phyloP scores from a whole-genome alignment of 2,113 vertebrate genomes.

The Plestiodon gilberti region DNA sequence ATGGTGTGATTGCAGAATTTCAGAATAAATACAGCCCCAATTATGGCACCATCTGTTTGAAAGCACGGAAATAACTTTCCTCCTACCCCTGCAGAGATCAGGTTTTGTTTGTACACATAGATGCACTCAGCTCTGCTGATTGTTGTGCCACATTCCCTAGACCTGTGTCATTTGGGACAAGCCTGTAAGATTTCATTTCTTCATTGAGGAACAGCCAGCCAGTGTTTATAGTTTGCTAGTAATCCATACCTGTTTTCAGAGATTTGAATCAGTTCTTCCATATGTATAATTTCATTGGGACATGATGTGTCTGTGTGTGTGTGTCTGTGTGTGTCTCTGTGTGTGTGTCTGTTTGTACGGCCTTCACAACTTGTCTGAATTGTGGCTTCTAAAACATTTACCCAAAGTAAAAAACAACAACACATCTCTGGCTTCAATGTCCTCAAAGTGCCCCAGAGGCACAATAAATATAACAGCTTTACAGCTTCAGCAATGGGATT shows the following conservation, averaged over 20 bases:
- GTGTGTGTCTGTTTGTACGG: background rate
- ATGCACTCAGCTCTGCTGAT: too few species aligned
- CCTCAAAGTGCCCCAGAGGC: background rate
- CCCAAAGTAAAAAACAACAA: background rate
- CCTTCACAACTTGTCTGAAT: background rate
- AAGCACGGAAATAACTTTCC: background rate
- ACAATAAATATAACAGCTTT: background rate
- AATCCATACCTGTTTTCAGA: background rate
- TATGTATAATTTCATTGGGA: background rate
- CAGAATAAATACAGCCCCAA: background rate
- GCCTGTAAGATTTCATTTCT: background rate
- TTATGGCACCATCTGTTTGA: background rate
- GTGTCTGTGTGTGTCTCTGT: too few species aligned
- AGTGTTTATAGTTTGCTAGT: background rate
- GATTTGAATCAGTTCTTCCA: slow-evolving; percentile 7
- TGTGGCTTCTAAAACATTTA: background rate
- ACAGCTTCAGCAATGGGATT: background rate
- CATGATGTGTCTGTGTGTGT: too few species aligned
- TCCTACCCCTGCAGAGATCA: background rate
- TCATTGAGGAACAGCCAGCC: background rate
- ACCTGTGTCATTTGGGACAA: background rate
- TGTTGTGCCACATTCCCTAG: background rate
- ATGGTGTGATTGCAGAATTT: background rate
- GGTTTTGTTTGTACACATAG: too few species aligned
- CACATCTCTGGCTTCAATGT: background rate